A percentile compares a stretch with the other conserved stretches of the same genome.
Evolutionary conservation across 2,113 vertebrate genomes (phyloP).

Genomic region (Varanus komodoensis): DNA sequence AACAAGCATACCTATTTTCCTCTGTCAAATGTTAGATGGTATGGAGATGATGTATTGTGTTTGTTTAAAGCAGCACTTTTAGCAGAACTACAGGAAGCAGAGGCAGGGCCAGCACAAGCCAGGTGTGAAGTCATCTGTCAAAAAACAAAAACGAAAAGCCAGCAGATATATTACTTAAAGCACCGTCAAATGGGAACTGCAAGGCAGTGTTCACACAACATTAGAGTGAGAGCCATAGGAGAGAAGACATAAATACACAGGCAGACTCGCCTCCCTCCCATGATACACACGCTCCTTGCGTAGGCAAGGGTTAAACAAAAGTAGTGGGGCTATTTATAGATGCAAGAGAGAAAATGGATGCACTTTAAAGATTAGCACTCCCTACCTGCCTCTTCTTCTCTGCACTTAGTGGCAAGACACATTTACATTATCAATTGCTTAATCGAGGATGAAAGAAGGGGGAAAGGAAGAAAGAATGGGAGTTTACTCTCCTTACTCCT

Average conservation of each 20-base stretch:
- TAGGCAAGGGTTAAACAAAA: not conserved
- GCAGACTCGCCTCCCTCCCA: not conserved
- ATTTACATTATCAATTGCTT: not conserved
- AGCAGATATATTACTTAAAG: conserved; percentile 12
- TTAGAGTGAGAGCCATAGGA: not conserved
- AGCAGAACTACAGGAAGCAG: not conserved
- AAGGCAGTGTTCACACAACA: not conserved
- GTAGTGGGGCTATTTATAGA: not conserved
- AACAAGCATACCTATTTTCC: conserved; percentile 17
- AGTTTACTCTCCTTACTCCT: not conserved
- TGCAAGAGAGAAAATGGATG: not conserved
- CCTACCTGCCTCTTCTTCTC: not conserved
- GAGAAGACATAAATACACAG: not conserved
- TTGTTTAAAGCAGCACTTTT: not conserved
- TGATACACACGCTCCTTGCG: not conserved
- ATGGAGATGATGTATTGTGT: not conserved
- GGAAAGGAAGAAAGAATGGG: not conserved
- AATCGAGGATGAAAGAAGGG: not conserved
- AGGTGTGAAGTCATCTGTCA: conserved; percentile 27
- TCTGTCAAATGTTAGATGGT: conserved; percentile 18
- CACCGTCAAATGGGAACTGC: conserved; percentile 19
- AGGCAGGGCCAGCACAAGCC: not conserved
- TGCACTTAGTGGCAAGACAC: not conserved
- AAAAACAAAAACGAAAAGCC: not conserved
- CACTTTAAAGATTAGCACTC: not conserved